These are phyloP conservation scores for Halcyon chelicuti DNA, from an alignment of 2,797 vertebrate species.

Conservation along the genomic window DNA sequence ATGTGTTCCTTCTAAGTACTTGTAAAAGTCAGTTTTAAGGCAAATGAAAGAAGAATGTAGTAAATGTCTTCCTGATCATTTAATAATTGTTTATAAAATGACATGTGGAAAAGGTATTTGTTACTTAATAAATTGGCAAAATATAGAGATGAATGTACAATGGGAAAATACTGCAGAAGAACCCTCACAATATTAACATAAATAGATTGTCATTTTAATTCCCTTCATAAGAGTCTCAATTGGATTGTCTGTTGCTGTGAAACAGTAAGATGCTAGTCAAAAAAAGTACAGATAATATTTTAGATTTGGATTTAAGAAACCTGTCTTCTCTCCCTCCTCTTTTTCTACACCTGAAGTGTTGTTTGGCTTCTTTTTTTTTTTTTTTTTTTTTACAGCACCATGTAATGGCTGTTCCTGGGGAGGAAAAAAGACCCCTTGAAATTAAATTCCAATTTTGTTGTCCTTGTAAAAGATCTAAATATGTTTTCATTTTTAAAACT, in stretches of 20 bases:
- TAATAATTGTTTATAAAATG: conserved; percentile 11
- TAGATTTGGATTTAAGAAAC: background rate
- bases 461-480: background rate
- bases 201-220: background rate
- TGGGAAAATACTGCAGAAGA: background rate
- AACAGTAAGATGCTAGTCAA: background rate
- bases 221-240: background rate
- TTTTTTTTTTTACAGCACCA: background rate
- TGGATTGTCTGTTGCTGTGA: background rate
- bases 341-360: background rate
- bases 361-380: too few relatives aligned
- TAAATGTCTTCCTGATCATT: background rate
- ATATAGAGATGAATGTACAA: background rate
- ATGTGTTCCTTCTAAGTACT: background rate
- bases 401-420: background rate
- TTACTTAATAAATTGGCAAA: background rate
- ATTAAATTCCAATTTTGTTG: background rate
- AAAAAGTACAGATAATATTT: background rate
- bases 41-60: conserved; percentile 19
- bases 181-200: background rate
- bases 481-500: background rate
- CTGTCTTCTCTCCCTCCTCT: background rate
- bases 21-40: conserved; percentile 13
- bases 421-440: background rate
- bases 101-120: background rate